Base-by-base conservation (phyloP, 1,140 invertebrate genomes). In the Drosophila navojoa region DNA sequence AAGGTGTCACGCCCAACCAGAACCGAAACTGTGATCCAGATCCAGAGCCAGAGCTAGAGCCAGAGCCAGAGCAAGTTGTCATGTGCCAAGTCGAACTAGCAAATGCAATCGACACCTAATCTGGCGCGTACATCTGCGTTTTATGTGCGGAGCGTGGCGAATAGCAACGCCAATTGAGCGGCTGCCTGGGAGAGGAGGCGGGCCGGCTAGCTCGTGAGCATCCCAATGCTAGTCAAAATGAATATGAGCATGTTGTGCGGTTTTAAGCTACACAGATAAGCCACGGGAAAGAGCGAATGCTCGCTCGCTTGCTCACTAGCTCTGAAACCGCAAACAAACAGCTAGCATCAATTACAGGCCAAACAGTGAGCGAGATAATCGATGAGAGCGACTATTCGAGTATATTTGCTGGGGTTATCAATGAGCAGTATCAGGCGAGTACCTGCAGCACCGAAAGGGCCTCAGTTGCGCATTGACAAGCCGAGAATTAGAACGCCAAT, bases 41-140 rank as follows among this genome's bases (percentile, higher is more conserved):
- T 45, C 35, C 55, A 44, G 29, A 6, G 29, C 40, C n/a, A 44
- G n/a, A 71, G 11, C 52, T 19, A 3, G 38, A 35, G n/a, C 35
- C 29, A 4, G 44, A 54, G 40, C 35, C 55, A 44, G 15, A 72
- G 67, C 66, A 71, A 86, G 71, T 72, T 82, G 79, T 85, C 77
- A 86, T 86, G 74, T 81, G 69, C 64, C 45, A 61, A 54, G 67
- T 77, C 67, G 79, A 69, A 76, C 57, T 70, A 32, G 55, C 63
- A 62, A 78, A 70, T 89, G 79, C 70, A 82, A 79, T 89, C 84
- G 84, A 80, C 82, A 87, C 79, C 84, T 74, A 87, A 84, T 84
- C 66, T 63, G 53, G 35, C 44, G 62, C 38, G 45, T 53, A 63
- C 72, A 71, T 62, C 68, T 61, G 38, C 9, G 42, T 53, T 66